phyloP scores from a whole-genome alignment of 2,797 vertebrate genomes.

The Adelosebastes latens region DNA sequence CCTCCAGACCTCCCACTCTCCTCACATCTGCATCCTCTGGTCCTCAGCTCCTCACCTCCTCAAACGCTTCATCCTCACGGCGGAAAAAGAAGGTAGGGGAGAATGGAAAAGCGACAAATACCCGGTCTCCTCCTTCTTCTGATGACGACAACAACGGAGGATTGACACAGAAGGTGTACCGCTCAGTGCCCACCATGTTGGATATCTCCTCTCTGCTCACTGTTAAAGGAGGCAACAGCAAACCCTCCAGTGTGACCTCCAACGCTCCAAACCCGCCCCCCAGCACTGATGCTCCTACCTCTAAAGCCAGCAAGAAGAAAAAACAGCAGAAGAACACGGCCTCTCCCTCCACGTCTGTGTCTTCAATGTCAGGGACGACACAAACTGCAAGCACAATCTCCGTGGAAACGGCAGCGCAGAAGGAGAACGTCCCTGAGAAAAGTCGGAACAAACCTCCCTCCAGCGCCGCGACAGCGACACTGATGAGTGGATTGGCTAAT shows the following conservation, averaged over 20 bases:
- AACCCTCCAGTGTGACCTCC: constrained; percentile 55
- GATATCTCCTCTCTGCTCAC: constrained; percentile 91
- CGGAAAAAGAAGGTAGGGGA: constrained; percentile 83
- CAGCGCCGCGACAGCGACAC: neutral
- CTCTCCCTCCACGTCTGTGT: neutral
- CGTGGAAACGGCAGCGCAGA: constrained; percentile 74
- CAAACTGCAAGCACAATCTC: constrained; percentile 24
- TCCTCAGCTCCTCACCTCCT: constrained; percentile 70
- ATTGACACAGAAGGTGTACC: constrained; percentile 85
- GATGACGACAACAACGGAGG: constrained; percentile 80
- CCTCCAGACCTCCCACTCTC: constrained; percentile 48
- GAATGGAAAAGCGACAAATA: constrained; percentile 63
- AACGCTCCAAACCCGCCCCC: constrained; percentile 19
- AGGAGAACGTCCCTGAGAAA: constrained; percentile 84
- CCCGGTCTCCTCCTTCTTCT: constrained; percentile 75
- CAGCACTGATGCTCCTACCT: constrained; percentile 62
- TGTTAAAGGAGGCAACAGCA: constrained; percentile 72
- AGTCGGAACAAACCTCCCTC: constrained; percentile 55
- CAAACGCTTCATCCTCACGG: constrained; percentile 64
- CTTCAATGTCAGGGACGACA: constrained; percentile 6
- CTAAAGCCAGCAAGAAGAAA: constrained; percentile 89
- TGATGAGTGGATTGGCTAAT: constrained; percentile 75
- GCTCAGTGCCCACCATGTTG: constrained; percentile 86
- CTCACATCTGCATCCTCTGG: constrained; percentile 50
- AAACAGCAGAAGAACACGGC: constrained; percentile 71